phyloP scores from a whole-genome alignment of 2,113 vertebrate genomes.

The Isurus oxyrinchus region DNA sequence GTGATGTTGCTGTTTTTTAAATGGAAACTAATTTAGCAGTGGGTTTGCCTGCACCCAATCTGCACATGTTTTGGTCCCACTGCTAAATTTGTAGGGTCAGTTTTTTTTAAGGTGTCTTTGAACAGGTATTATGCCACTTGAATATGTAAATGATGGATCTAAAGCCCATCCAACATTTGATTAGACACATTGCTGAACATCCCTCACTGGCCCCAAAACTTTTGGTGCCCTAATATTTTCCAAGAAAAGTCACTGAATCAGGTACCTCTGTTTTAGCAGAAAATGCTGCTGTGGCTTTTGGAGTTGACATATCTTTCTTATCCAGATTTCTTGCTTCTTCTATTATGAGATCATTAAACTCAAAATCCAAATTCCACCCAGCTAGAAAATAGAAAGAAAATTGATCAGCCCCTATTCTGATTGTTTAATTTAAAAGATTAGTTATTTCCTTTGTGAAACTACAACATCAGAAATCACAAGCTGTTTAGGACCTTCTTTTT shows the following conservation, averaged over 20 bases:
- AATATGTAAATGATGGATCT: background rate
- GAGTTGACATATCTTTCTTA: slow-evolving; percentile 35
- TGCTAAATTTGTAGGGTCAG: background rate
- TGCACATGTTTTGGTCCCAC: background rate
- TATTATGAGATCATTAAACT: slow-evolving; percentile 40
- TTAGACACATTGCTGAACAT: too few species aligned
- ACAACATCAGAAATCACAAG: background rate
- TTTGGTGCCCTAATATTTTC: background rate
- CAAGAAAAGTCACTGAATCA: background rate
- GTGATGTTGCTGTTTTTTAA: background rate
- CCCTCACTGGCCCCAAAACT: background rate
- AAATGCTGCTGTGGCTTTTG: background rate
- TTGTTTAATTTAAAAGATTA: background rate
- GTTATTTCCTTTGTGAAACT: background rate
- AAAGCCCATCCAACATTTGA: background rate
- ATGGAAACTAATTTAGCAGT: background rate
- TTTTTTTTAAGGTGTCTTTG: background rate
- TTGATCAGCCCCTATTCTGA: background rate
- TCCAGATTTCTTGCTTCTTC: background rate
- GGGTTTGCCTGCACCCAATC: background rate
- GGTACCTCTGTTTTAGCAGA: background rate
- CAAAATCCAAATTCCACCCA: slow-evolving; percentile 23
- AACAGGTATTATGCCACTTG: background rate
- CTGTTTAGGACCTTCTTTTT: background rate
- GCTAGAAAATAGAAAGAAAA: background rate